phyloP scores from a whole-genome alignment of 1,140 invertebrate species.

The Stegodyphus mimosarum region DNA sequence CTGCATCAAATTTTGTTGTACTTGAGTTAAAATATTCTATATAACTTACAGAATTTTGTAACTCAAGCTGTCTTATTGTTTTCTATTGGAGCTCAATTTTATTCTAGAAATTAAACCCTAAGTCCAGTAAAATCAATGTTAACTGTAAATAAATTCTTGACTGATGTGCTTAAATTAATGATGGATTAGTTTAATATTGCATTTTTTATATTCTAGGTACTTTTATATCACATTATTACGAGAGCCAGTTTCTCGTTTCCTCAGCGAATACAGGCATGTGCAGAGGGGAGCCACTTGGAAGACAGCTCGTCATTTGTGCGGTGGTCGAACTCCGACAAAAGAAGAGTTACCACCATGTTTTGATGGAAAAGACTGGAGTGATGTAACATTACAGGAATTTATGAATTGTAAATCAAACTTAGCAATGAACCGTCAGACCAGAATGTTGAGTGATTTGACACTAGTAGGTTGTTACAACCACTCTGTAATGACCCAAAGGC shows the following conservation, averaged over 20 bases:
- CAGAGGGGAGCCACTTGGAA: slow-evolving; percentile 97
- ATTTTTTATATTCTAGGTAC: slow-evolving; percentile 73
- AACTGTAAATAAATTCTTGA: no score
- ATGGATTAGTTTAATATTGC: background rate
- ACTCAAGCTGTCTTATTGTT: no score
- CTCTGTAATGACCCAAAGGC: slow-evolving; percentile 75
- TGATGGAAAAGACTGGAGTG: slow-evolving; percentile 72
- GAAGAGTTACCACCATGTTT: slow-evolving; percentile 73
- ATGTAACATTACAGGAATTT: slow-evolving; percentile 84
- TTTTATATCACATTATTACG: slow-evolving; percentile 96
- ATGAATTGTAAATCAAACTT: slow-evolving; percentile 91
- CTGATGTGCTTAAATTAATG: no score
- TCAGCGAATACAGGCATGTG: slow-evolving; percentile 95
- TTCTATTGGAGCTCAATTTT: no score
- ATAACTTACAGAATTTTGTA: no score
- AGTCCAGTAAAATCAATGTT: no score
- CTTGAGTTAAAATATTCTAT: no score
- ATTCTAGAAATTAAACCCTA: no score
- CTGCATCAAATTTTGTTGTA: no score
- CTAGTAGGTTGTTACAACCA: slow-evolving; percentile 97
- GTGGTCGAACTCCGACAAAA: slow-evolving; percentile 81
- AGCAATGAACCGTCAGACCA: slow-evolving; percentile 94
- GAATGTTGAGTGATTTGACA: slow-evolving; percentile 96
- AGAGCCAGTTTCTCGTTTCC: slow-evolving; percentile 88
- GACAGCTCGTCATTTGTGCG: slow-evolving; percentile 85